Conservation (phyloP, 2,888 invertebrate genomes). For the Steinernema carpocapsae region DNA sequence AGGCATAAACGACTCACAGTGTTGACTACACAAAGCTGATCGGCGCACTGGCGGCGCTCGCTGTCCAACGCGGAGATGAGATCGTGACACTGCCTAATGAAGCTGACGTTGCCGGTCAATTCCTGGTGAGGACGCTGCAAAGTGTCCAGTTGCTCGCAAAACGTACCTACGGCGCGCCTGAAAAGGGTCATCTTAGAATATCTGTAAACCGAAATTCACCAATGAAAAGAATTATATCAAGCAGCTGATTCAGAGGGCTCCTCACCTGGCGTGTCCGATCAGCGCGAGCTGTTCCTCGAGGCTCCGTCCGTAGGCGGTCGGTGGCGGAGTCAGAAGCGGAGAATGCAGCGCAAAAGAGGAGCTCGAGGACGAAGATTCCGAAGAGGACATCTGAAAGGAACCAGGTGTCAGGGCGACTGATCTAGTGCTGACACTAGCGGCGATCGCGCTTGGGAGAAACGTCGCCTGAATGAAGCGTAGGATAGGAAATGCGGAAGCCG, state of each 20-base stretch:
- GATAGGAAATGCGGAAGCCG: too few species aligned
- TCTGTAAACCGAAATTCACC: too few species aligned
- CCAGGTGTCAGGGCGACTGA: too few species aligned
- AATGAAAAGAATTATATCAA: too few species aligned
- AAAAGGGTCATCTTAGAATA: background rate
- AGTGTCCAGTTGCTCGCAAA: background rate
- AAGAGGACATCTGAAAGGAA: too few species aligned
- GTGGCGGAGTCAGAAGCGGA: too few species aligned
- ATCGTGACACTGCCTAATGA: background rate
- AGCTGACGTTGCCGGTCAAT: background rate
- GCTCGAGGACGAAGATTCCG: too few species aligned
- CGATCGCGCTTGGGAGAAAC: too few species aligned
- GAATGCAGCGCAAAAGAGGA: too few species aligned
- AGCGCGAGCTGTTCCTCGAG: background rate
- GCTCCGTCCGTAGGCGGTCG: too few species aligned
- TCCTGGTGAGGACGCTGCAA: background rate
- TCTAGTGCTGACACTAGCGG: too few species aligned
- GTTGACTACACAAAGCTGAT: background rate
- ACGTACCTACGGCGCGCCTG: background rate
- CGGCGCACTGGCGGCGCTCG: background rate
- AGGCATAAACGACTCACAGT: background rate
- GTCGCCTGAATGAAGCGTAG: too few species aligned
- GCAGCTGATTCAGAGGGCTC: background rate
- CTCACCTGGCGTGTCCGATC: background rate
- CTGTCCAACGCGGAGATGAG: background rate